Conservation (phyloP, 2,113 vertebrate species). For the Apistogramma diplotaenia region DNA sequence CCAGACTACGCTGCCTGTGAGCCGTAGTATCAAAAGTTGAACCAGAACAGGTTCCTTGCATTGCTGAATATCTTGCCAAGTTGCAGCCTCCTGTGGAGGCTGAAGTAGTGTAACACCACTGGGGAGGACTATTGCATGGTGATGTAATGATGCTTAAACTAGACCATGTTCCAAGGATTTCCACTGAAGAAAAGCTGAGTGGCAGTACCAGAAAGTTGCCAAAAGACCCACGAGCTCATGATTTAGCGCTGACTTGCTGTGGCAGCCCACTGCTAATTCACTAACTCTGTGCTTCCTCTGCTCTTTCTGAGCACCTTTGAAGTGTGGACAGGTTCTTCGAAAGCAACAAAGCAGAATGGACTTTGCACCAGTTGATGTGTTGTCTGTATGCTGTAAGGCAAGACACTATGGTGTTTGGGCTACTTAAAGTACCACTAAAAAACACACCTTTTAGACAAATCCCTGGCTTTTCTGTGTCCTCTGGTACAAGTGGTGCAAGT, state of each 20-base stretch:
- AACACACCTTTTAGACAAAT: background rate
- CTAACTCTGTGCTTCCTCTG: background rate
- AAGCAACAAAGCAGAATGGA: background rate
- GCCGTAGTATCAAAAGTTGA: background rate
- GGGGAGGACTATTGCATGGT: background rate
- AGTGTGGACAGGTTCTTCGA: background rate
- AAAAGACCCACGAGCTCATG: rapidly evolving
- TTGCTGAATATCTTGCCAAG: background rate
- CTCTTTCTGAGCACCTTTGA: background rate
- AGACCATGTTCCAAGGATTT: background rate
- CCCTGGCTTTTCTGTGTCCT: background rate
- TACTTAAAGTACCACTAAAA: background rate
- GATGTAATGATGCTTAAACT: background rate
- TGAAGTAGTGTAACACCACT: background rate
- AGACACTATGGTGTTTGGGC: background rate
- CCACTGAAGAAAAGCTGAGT: background rate
- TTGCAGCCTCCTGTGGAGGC: background rate
- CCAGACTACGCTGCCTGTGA: background rate
- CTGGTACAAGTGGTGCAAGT: background rate
- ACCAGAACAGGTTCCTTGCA: background rate
- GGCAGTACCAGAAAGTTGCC: background rate
- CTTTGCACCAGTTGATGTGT: background rate
- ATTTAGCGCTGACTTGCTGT: background rate
- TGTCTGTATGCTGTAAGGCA: too few species aligned
- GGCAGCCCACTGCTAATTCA: background rate